Percentiles rank a stretch among this genome's conserved stretches.
Evolutionary conservation across 2,113 vertebrate species (phyloP).

Genomic region (Brachyistius frenatus): DNA sequence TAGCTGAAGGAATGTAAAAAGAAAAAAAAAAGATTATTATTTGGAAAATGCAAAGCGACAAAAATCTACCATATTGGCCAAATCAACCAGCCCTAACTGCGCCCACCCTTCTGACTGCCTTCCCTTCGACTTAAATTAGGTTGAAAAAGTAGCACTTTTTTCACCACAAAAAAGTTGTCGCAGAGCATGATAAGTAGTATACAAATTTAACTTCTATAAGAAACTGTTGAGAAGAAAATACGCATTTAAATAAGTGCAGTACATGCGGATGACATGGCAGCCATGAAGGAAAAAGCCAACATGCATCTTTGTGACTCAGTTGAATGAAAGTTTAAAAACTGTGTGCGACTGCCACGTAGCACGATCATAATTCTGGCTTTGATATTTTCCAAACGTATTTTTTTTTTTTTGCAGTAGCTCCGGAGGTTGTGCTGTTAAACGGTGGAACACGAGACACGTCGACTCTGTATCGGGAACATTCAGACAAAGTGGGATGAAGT

Average conservation of each 20-base stretch:
- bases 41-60: too few relatives aligned
- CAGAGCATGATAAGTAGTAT: too few relatives aligned
- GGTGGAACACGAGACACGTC: background rate
- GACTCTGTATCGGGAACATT: background rate
- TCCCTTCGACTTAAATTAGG: too few relatives aligned
- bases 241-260: background rate
- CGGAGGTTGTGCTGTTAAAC: constrained; percentile 10
- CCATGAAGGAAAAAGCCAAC: background rate
- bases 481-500: constrained; percentile 8
- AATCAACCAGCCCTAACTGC: too few relatives aligned
- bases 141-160: too few relatives aligned
- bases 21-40: too few relatives aligned
- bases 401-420: background rate
- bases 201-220: too few relatives aligned
- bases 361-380: background rate
- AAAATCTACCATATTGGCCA: too few relatives aligned
- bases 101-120: too few relatives aligned
- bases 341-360: background rate
- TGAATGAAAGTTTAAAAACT: background rate
- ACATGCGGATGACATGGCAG: background rate
- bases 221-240: background rate
- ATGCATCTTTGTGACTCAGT: background rate
- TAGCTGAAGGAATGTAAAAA: background rate
- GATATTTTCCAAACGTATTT: constrained; percentile 6
- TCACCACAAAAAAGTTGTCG: too few relatives aligned